Base-by-base conservation (phyloP, 2,888 invertebrate genomes). In the Leptura quadrifasciata region DNA sequence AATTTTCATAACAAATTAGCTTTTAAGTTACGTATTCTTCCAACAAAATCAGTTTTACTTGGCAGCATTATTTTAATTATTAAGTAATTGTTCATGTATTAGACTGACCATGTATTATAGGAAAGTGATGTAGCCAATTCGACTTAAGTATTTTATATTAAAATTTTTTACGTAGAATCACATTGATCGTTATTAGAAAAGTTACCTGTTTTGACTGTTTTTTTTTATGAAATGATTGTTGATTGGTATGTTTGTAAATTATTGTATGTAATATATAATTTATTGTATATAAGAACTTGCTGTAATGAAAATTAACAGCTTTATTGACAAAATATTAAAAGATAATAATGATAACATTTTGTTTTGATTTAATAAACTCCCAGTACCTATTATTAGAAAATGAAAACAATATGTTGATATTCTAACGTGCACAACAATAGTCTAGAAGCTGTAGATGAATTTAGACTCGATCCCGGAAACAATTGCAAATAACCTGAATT, bases 71-170 rank as follows among this genome's bases (percentile, higher is more conserved):
- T 69, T 76, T 76, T 76, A 57, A 52, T 58, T 76, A 58, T 57
- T 69, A 63, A 54, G 55, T 35, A 64, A 72, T 47, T 69, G 54
- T 57, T 69, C 69, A 58, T 68, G 74, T 78, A 57, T 72, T 78
- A 78, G 80, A 80, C 80, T 80, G 80, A 80, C 47, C 54, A 39
- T 72, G 67, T 77, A 77, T 75, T 75, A 69, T 58, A 54, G 58
- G 58, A 63, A 61, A 69, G 21, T 61, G 24, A 69, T 61, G 68
- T 71, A 63, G 71, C 64, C 21, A 58, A 70, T 47, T 75, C 71
- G 15, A n/a, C n/a, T n/a, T 47, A 47, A 75, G 78, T 81, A 81
- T 82, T 83, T 81, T 83, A 81, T 82, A 80, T 83, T 82, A 83
- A 83, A 82, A 82, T 64, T 35, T 15, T 69, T 47, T 71, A 73